Evolutionary conservation across 2,888 invertebrate species (phyloP).

Genomic region (Pandemis heparana): DNA sequence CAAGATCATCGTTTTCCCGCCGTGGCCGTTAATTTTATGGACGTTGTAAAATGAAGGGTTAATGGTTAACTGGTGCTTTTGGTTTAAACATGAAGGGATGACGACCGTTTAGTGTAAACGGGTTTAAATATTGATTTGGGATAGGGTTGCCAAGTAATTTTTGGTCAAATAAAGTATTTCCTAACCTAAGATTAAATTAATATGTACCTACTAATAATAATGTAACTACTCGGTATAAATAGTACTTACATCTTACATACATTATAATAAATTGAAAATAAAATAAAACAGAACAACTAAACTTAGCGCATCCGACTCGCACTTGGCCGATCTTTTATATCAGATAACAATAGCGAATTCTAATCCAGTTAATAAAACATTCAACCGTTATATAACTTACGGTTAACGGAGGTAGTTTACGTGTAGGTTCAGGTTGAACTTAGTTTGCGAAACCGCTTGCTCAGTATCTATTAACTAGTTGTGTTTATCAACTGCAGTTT

Average conservation of each 20-base stretch:
- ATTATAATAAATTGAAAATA: no score
- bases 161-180: no score
- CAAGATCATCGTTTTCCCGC: conserved; percentile 26
- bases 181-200: no score
- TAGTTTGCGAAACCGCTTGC: conserved; percentile 17
- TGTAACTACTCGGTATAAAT: no score
- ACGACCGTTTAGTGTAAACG: conserved; percentile 2
- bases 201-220: no score
- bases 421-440: conserved; percentile 20
- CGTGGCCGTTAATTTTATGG: conserved; percentile 10
- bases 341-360: neutral
- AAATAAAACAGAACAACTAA: no score
- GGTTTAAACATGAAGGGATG: conserved; percentile 3
- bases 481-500: conserved; percentile 28
- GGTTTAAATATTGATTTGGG: neutral
- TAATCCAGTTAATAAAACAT: conserved; percentile 10
- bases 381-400: conserved; percentile 6
- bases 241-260: no score
- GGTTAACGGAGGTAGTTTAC: conserved; percentile 21
- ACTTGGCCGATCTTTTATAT: neutral
- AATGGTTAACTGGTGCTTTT: conserved; percentile 6
- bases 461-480: conserved; percentile 25
- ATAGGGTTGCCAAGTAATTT: neutral
- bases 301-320: no score
- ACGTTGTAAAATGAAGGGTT: conserved; percentile 18